These are phyloP conservation scores for Tolmerus cingulatus DNA, from an alignment of 2,888 invertebrate genomes.

Conservation along the genomic window DNA sequence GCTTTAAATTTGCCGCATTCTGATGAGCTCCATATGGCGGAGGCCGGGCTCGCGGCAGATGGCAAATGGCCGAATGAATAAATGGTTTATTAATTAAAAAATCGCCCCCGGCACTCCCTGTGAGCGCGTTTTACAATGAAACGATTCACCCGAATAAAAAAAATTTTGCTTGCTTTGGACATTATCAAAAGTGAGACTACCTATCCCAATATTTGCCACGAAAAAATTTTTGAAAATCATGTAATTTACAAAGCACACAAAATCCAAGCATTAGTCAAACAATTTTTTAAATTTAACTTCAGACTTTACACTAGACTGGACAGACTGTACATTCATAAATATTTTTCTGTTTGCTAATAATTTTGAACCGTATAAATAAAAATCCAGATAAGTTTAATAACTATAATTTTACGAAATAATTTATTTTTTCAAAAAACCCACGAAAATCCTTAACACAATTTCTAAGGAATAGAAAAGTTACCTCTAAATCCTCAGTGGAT, in stretches of 20 bases:
- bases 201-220: background rate
- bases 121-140: background rate
- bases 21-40: conserved; percentile 3
- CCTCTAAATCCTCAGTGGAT: too few relatives aligned
- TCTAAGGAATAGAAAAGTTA: too few relatives aligned
- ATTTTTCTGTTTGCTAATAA: too few relatives aligned
- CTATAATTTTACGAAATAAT: too few relatives aligned
- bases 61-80: conserved; percentile 18
- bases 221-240: background rate
- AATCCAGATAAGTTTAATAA: too few relatives aligned
- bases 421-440: too few relatives aligned
- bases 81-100: conserved; percentile 37
- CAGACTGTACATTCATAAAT: too few relatives aligned
- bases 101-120: background rate
- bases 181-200: background rate
- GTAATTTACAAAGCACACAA: background rate
- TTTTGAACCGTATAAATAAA: too few relatives aligned
- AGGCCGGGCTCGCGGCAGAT: conserved; percentile 1
- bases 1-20: conserved; percentile 30
- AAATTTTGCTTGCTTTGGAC: background rate
- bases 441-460: too few relatives aligned
- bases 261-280: background rate
- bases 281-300: too few relatives aligned
- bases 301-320: too few relatives aligned
- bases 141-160: background rate